phyloP scores from a whole-genome alignment of 2,113 vertebrate species.

The Pelobates fuscus region DNA sequence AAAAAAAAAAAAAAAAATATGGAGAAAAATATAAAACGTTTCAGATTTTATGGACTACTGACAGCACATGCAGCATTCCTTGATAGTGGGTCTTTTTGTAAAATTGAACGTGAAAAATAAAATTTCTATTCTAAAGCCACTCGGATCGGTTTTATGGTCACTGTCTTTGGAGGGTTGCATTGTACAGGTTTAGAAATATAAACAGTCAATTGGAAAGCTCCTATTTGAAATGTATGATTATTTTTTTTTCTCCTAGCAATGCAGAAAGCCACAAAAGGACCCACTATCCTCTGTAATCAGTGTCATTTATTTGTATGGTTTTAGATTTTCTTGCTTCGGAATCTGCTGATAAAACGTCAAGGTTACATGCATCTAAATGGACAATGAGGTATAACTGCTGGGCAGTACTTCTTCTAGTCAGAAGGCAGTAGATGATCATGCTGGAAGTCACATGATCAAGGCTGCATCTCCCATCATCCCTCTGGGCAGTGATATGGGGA shows the following conservation, averaged over 20 bases:
- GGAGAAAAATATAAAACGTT: too few species aligned
- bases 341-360: slow-evolving; percentile 69
- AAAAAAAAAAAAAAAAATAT: slow-evolving; percentile 47
- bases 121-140: slow-evolving; percentile 63
- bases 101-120: slow-evolving; percentile 42
- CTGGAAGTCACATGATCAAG: slow-evolving; percentile 92
- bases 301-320: slow-evolving; percentile 56
- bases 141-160: slow-evolving; percentile 46
- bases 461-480: slow-evolving; percentile 94
- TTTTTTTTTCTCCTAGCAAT: slow-evolving; percentile 62
- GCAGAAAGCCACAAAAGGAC: slow-evolving; percentile 99
- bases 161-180: too few species aligned
- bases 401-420: slow-evolving; percentile 91
- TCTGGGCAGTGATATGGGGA: slow-evolving; percentile 92
- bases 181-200: not conserved
- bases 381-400: slow-evolving; percentile 88
- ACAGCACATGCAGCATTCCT: slow-evolving; percentile 84
- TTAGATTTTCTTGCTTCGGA: slow-evolving; percentile 57
- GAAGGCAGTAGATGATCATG: slow-evolving; percentile 90
- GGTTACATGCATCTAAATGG: slow-evolving; percentile 81
- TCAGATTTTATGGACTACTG: slow-evolving; percentile 74
- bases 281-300: slow-evolving; percentile 90
- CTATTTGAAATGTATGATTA: slow-evolving; percentile 71
- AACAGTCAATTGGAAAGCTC: slow-evolving; percentile 61
- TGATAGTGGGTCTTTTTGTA: slow-evolving; percentile 99